Conservation (phyloP, 2,797 vertebrate species). For the Garrulus glandarius region DNA sequence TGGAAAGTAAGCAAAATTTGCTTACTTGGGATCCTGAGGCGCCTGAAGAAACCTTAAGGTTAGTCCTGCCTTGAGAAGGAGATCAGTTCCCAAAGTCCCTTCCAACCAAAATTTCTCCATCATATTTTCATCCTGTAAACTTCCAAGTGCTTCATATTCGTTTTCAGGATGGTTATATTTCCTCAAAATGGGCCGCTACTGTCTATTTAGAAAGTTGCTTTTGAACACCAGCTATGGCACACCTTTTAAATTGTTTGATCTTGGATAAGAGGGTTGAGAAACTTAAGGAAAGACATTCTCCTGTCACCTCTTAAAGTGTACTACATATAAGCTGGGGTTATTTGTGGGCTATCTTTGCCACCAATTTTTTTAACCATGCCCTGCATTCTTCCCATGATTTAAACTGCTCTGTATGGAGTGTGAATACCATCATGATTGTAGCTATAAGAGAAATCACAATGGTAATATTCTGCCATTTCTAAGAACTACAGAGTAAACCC, state of each 20-base stretch:
- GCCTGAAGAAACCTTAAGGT: not conserved
- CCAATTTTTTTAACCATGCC: not conserved
- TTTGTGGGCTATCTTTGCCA: not conserved
- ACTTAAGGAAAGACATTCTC: not conserved
- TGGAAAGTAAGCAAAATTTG: not conserved
- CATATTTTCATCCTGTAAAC: not conserved
- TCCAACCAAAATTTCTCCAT: not conserved
- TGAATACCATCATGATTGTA: not conserved
- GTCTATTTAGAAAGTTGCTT: not conserved
- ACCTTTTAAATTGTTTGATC: not conserved
- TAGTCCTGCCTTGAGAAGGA: not conserved
- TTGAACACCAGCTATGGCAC: not conserved
- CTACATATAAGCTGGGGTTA: not conserved
- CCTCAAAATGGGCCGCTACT: not conserved
- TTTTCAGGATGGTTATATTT: not conserved
- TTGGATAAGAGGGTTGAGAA: not conserved
- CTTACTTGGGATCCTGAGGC: not conserved
- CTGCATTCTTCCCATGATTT: not conserved
- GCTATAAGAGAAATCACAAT: not conserved
- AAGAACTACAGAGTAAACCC: not conserved
- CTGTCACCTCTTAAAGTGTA: not conserved
- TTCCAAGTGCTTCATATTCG: not conserved
- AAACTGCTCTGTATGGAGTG: not conserved
- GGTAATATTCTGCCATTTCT: constrained; percentile 3
- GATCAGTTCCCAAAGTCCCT: not conserved